These are phyloP conservation scores for Gobionotothen gibberifrons DNA, from an alignment of 2,797 vertebrate species.

Conservation along the genomic window DNA sequence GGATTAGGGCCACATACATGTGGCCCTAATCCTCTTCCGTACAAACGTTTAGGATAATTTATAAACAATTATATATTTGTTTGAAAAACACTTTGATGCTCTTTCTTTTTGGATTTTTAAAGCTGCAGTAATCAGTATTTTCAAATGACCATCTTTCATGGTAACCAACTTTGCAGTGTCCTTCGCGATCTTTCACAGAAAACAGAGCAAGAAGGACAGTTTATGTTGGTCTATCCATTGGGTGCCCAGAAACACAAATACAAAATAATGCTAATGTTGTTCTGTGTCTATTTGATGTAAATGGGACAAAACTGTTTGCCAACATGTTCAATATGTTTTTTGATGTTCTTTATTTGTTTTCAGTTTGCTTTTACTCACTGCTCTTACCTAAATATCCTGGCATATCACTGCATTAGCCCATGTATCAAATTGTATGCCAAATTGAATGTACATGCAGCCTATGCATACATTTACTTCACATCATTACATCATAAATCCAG, in stretches of 20 bases:
- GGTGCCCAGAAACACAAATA: not conserved
- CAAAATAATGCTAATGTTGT: not conserved
- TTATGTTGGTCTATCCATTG: not conserved
- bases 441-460: constrained; percentile 12
- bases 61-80: not conserved
- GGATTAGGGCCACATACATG: too few species aligned
- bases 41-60: not conserved
- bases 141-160: not conserved
- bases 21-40: too few species aligned
- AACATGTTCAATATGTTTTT: not conserved
- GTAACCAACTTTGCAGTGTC: not conserved
- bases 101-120: not conserved
- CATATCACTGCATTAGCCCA: constrained; percentile 7
- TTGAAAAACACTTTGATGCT: not conserved
- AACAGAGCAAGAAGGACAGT: not conserved
- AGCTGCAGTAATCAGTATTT: not conserved
- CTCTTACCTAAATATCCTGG: constrained; percentile 21
- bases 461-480: constrained; percentile 15
- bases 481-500: constrained; percentile 17
- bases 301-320: not conserved
- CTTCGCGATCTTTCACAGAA: not conserved
- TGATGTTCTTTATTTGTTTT: too few species aligned
- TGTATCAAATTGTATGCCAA: not conserved
- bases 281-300: not conserved
- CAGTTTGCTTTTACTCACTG: too few species aligned